Conservation (phyloP, 2,113 vertebrate genomes). For the Megaleporinus macrocephalus region DNA sequence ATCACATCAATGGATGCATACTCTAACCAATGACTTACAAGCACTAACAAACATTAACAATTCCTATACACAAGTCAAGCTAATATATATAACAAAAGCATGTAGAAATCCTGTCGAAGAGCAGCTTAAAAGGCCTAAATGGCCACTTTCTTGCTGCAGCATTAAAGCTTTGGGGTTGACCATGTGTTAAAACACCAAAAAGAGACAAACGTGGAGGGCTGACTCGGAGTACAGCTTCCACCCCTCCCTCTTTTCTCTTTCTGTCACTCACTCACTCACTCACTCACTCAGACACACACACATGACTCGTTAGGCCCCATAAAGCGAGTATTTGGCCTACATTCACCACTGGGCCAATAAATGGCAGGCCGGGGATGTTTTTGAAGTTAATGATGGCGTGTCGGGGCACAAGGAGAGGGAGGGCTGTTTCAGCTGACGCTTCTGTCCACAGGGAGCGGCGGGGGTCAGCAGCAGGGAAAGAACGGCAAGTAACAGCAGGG, state of each 20-base stretch:
- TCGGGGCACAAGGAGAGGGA: conserved; percentile 1
- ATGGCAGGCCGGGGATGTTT: conserved; percentile 34
- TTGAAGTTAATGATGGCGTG: conserved; percentile 39
- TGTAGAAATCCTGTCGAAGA: too few relatives aligned
- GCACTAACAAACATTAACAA: too few relatives aligned
- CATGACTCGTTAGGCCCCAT: background rate
- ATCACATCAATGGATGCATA: too few relatives aligned
- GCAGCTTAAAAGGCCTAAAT: too few relatives aligned
- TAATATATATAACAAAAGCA: too few relatives aligned
- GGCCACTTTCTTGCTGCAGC: too few relatives aligned
- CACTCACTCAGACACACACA: background rate
- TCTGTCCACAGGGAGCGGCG: background rate
- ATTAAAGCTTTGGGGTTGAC: too few relatives aligned
- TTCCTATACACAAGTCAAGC: too few relatives aligned
- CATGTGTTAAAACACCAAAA: too few relatives aligned
- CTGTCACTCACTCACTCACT: conserved; percentile 5
- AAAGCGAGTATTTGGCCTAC: conserved; percentile 32
- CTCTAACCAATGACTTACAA: too few relatives aligned
- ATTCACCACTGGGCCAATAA: conserved; percentile 42
- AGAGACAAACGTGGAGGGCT: too few relatives aligned
- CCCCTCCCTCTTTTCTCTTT: background rate
- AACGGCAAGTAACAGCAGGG: conserved; percentile 21
- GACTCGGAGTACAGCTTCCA: too few relatives aligned
- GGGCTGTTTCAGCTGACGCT: conserved; percentile 3
- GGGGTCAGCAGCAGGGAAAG: background rate